Evolutionary conservation across 2,888 invertebrate genomes (phyloP).

Genomic region (Hybos culiciformis): DNA sequence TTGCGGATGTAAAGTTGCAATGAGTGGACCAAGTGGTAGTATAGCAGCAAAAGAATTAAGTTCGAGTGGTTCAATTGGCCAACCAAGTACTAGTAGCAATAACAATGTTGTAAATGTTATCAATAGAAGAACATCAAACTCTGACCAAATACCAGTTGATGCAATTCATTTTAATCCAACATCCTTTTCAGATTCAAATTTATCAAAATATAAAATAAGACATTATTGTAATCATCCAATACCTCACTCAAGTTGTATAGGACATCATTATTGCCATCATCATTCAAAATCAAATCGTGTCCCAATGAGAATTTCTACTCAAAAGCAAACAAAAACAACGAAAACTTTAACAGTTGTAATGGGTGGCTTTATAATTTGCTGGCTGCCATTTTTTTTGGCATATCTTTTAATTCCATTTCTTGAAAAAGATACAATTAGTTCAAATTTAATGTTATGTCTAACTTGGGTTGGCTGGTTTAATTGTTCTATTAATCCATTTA

Average conservation of each 20-base stretch:
- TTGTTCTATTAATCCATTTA: conserved; percentile 81
- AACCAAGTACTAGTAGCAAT: conserved; percentile 5
- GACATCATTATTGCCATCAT: conserved; percentile 9
- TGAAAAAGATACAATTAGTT: conserved; percentile 43
- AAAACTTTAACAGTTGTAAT: conserved; percentile 77
- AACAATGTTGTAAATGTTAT: conserved; percentile 6
- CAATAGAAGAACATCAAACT: conserved; percentile 1
- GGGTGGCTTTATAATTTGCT: conserved; percentile 79
- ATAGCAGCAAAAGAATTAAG: too few species aligned
- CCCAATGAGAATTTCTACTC: conserved; percentile 48
- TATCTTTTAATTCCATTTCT: conserved; percentile 73
- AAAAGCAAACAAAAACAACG: conserved; percentile 69
- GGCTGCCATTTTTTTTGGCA: conserved; percentile 77
- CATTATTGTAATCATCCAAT: conserved; percentile 10
- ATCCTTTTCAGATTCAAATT: conserved; percentile 24
- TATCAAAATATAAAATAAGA: conserved; percentile 12
- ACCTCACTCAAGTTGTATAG: too few species aligned
- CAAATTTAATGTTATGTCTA: conserved; percentile 56
- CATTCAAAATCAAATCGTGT: conserved; percentile 22
- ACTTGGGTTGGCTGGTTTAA: conserved; percentile 88
- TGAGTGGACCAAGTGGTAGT: background rate
- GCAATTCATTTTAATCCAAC: conserved; percentile 24
- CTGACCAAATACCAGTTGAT: conserved; percentile 17
- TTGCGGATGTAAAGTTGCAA: conserved; percentile 24
- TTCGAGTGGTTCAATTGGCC: too few species aligned